Conservation (phyloP, 2,113 vertebrate species). For the Egretta garzetta region DNA sequence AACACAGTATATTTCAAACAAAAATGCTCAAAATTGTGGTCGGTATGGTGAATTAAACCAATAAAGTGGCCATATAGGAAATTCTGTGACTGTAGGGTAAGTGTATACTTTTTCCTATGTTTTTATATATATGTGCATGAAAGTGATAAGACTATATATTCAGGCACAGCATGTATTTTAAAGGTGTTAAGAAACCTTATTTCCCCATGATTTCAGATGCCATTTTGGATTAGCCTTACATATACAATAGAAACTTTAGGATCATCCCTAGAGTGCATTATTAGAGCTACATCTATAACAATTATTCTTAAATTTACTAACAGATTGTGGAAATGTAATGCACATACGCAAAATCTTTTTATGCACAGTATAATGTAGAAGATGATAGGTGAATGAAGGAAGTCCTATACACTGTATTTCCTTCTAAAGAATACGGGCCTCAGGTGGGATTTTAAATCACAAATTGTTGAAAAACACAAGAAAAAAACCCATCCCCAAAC, state of each 20-base stretch:
- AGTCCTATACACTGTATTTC: neutral
- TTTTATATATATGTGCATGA: neutral
- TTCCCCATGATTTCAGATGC: neutral
- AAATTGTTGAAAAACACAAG: neutral
- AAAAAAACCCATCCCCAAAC: neutral
- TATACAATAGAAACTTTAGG: neutral
- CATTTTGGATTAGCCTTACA: neutral
- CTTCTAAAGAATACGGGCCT: neutral
- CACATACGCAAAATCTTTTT: neutral
- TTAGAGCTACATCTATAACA: neutral
- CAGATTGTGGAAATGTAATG: neutral
- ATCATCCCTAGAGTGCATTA: neutral
- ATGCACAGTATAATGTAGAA: neutral
- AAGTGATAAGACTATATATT: neutral
- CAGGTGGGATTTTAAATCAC: neutral
- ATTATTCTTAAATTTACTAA: neutral
- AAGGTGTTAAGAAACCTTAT: neutral
- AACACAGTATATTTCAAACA: neutral
- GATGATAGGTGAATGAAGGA: neutral
- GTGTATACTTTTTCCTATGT: neutral
- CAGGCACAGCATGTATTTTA: neutral
- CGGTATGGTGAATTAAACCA: neutral
- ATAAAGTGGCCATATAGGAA: fast-evolving
- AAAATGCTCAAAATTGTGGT: neutral
- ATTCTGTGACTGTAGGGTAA: neutral